phyloP scores from a whole-genome alignment of 2,888 invertebrate species.

The Himalopsyche anomala region DNA sequence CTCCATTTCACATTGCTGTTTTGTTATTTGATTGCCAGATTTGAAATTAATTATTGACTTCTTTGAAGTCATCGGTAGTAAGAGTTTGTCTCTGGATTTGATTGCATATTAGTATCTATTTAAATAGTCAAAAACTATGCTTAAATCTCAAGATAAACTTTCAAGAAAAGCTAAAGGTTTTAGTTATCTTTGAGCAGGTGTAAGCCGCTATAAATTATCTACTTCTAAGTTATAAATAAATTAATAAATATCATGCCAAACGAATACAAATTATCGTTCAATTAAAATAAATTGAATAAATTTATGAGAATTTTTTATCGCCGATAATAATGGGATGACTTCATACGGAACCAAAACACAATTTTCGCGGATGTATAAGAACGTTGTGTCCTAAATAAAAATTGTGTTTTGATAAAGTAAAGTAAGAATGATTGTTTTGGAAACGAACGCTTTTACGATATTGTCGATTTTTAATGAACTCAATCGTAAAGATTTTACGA shows the following conservation, averaged over 20 bases:
- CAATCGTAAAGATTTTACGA: slow-evolving; percentile 31
- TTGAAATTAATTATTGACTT: slow-evolving; percentile 46
- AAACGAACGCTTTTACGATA: slow-evolving; percentile 13
- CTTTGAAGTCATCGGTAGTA: slow-evolving; percentile 49
- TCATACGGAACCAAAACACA: slow-evolving; percentile 7
- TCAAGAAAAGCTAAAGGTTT: background rate
- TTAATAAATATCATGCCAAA: background rate
- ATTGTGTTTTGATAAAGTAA: background rate
- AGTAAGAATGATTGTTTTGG: slow-evolving; percentile 2
- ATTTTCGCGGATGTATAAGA: background rate
- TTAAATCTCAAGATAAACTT: background rate
- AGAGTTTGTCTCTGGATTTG: slow-evolving; percentile 24
- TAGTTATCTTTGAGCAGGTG: background rate
- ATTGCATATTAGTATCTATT: background rate
- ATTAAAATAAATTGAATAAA: background rate
- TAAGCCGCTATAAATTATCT: background rate
- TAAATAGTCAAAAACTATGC: background rate
- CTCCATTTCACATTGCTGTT: background rate
- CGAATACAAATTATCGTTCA: background rate
- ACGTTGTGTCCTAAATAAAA: slow-evolving; percentile 10
- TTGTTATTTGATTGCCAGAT: background rate
- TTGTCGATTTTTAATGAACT: slow-evolving; percentile 34
- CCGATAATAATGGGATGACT: background rate
- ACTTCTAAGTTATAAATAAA: background rate
- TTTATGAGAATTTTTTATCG: slow-evolving; percentile 2